Base-by-base conservation (phyloP, 2,888 invertebrate species). In the Amphipyra berbera region DNA sequence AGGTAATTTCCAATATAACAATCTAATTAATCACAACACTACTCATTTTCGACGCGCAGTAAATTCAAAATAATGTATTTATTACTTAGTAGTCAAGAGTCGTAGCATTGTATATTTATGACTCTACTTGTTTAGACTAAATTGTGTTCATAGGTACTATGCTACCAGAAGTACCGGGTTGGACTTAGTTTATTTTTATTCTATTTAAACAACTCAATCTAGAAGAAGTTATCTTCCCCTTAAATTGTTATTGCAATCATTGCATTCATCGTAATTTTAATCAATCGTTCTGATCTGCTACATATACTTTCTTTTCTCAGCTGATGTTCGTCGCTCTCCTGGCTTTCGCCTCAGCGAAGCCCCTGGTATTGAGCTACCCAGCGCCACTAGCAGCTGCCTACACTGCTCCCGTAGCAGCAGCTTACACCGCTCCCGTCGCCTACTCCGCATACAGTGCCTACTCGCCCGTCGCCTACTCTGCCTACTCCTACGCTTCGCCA, bases 261-360 rank as follows among this genome's bases (percentile, higher is more conserved):
- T 30, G 30, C 30, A 7, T 7, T 30, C 1, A 30, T 30, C 6
- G 30, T 30, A 30, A 7, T 30, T 30, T 7, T 30, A 30, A 7
- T 30, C 10, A 37, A 37, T 10, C 33, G 10, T 10, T 37, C 10
- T 10, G 1, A 40, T 40, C 1, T 13, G 2, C 14, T 14, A 13
- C 0, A 41, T 41, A 14, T 2, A 8, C 4, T 15, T 0, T 2
- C 14, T 33, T 42, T 53, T 30, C n/a, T 2, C 87, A 96, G 96
- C 72, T 95, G 85, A 89, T 95, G 73, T 90, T 96, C 88, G 89
- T 93, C 72, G 95, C 95, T 82, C 86, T 96, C 78, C 85, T 96
- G 92, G 95, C 95, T 56, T 83, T 86, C 79, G 85, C 83, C 37
- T 54, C 81, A 42, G 85, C 86, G 71, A 86, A 85, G 81, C 86